Evolutionary conservation across 2,888 invertebrate genomes (phyloP).

Genomic region (Xiphydria camelus): DNA sequence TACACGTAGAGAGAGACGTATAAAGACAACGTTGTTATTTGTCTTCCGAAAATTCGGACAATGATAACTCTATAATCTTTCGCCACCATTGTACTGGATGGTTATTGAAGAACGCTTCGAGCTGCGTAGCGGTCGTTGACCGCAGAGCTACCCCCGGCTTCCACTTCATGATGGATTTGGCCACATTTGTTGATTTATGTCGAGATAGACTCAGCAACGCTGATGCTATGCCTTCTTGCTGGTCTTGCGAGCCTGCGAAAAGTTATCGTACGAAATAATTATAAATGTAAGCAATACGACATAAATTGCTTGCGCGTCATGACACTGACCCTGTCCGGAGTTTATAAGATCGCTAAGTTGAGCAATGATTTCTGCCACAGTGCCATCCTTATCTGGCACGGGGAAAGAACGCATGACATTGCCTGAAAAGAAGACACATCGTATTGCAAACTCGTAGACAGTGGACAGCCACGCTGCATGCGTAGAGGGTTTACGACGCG

Average conservation of each 20-base stretch:
- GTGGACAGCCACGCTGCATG: neutral
- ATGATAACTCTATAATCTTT: neutral
- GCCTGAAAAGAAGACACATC: constrained; percentile 29
- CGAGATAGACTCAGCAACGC: constrained; percentile 41
- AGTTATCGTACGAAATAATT: constrained; percentile 3
- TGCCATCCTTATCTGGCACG: constrained; percentile 22
- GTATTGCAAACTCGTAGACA: neutral
- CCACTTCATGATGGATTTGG: constrained; percentile 39
- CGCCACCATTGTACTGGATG: constrained; percentile 31
- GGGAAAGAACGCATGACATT: constrained; percentile 43
- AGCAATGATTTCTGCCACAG: constrained; percentile 31
- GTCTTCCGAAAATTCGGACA: too few relatives aligned
- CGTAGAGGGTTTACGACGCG: neutral
- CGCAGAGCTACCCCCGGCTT: constrained; percentile 30
- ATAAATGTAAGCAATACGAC: constrained; percentile 3
- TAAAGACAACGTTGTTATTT: too few relatives aligned
- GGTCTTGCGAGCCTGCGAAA: constrained; percentile 35
- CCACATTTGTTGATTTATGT: constrained; percentile 31
- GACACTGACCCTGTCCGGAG: constrained; percentile 34
- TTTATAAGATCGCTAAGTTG: constrained; percentile 41
- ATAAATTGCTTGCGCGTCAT: neutral
- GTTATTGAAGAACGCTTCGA: constrained; percentile 32
- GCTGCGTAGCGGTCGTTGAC: constrained; percentile 29
- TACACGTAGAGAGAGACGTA: too few relatives aligned
- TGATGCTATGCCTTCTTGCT: constrained; percentile 44